These are phyloP conservation scores for Xenopus laevis DNA, from an alignment of 2,113 vertebrate genomes.

Conservation along the genomic window DNA sequence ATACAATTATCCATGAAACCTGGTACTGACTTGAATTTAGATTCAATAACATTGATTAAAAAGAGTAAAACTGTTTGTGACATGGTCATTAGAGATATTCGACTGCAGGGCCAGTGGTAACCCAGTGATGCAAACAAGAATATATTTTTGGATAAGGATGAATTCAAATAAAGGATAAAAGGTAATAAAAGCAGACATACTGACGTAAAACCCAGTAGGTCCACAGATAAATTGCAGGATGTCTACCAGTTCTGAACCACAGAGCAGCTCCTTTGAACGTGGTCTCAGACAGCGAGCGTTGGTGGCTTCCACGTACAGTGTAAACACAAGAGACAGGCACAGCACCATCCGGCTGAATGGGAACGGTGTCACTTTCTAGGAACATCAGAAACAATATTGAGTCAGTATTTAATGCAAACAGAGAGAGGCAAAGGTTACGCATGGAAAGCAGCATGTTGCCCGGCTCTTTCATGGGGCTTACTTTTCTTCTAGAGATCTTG, in stretches of 20 bases:
- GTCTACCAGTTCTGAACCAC: slow-evolving; percentile 44
- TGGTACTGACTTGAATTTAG: no score
- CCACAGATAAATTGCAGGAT: slow-evolving; percentile 44
- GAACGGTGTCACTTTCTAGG: slow-evolving; percentile 19
- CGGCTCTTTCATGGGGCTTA: not conserved
- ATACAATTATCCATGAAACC: no score
- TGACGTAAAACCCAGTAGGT: slow-evolving; percentile 37
- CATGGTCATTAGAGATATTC: no score
- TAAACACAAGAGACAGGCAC: slow-evolving; percentile 31
- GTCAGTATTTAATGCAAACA: slow-evolving; percentile 27
- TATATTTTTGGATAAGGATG: no score
- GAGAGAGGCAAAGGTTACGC: slow-evolving; percentile 4
- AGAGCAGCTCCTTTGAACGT: slow-evolving; percentile 40
- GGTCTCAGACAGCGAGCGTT: slow-evolving; percentile 19
- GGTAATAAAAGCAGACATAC: slow-evolving; percentile 23
- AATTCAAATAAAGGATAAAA: not conserved
- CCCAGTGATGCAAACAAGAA: no score
- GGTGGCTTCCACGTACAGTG: slow-evolving; percentile 18
- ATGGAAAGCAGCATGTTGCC: not conserved
- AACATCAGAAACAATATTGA: slow-evolving; percentile 6
- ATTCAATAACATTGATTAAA: no score
- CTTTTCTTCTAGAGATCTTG: not conserved
- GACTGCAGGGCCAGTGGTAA: no score
- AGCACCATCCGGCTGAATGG: slow-evolving; percentile 9
- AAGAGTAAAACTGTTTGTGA: no score